Percentiles rank a stretch among this genome's conserved stretches.
Evolutionary conservation across 2,888 invertebrate genomes (phyloP).

Genomic region (Tiliacea citrago): DNA sequence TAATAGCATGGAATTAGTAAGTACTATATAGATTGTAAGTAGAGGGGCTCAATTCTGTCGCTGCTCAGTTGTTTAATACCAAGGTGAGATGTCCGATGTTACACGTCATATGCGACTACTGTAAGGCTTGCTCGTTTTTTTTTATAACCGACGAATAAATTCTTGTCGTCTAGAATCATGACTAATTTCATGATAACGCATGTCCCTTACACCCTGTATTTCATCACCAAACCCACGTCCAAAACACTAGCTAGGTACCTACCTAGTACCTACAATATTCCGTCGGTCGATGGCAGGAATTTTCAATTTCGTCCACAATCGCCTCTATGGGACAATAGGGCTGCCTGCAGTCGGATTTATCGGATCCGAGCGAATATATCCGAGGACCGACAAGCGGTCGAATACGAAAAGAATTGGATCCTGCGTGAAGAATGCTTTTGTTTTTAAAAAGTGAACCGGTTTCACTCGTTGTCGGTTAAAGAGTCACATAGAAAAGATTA

Average conservation of each 20-base stretch:
- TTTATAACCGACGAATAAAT: no score
- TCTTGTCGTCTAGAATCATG: no score
- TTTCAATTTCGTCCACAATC: conserved; percentile 44
- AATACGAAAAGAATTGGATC: conserved; percentile 28
- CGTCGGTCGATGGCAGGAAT: conserved; percentile 26
- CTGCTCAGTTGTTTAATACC: no score
- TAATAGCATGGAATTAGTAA: no score
- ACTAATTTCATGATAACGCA: background rate
- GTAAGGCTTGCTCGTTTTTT: no score
- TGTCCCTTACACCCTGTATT: background rate
- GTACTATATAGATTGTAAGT: no score
- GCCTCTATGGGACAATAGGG: conserved; percentile 46
- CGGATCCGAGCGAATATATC: conserved; percentile 28
- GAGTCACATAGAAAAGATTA: background rate
- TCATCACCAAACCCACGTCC: background rate
- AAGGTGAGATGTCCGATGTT: no score
- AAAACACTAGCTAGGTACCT: no score
- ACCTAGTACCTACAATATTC: background rate
- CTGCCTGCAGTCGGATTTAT: conserved; percentile 22
- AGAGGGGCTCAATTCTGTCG: no score
- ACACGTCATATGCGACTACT: no score
- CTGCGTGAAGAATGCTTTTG: background rate
- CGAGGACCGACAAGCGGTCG: conserved; percentile 13
- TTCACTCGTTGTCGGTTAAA: background rate
- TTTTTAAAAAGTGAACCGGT: background rate